Evolutionary conservation across 2,888 invertebrate species (phyloP).

Genomic region (Polydrusus pterygomalis): DNA sequence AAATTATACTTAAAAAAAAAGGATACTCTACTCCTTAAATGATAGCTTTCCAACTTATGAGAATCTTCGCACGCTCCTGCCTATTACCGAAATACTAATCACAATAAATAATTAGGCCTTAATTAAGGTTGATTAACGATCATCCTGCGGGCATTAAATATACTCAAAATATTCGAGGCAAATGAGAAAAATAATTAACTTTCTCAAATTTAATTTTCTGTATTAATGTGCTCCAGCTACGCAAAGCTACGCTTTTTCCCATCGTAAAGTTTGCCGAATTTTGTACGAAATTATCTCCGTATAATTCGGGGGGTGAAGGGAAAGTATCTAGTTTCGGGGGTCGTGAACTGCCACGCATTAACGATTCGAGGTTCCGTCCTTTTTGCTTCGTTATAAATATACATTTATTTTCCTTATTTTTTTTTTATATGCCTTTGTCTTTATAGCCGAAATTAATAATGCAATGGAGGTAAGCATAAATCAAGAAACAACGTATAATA

Average conservation of each 20-base stretch:
- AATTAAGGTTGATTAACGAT: not conserved
- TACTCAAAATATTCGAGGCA: not conserved
- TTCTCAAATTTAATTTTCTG: not conserved
- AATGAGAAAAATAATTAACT: constrained; percentile 14
- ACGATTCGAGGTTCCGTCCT: too few relatives aligned
- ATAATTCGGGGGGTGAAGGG: not conserved
- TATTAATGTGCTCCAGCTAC: not conserved
- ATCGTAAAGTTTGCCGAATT: not conserved
- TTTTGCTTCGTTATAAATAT: too few relatives aligned
- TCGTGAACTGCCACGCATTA: too few relatives aligned
- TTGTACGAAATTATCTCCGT: not conserved
- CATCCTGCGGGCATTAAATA: not conserved
- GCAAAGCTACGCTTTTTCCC: not conserved
- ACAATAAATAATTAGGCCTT: not conserved
- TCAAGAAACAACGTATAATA: too few relatives aligned
- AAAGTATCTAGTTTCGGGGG: not conserved
- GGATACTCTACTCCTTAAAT: too few relatives aligned
- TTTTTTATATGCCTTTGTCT: too few relatives aligned
- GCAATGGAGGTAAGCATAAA: too few relatives aligned
- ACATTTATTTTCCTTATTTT: too few relatives aligned
- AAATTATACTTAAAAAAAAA: too few relatives aligned
- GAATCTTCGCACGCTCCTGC: too few relatives aligned
- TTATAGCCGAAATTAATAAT: too few relatives aligned
- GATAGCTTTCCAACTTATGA: too few relatives aligned
- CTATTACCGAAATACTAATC: not conserved